Evolutionary conservation across 2,113 vertebrate genomes (phyloP).

Genomic region (Phrynosoma platyrhinos): DNA sequence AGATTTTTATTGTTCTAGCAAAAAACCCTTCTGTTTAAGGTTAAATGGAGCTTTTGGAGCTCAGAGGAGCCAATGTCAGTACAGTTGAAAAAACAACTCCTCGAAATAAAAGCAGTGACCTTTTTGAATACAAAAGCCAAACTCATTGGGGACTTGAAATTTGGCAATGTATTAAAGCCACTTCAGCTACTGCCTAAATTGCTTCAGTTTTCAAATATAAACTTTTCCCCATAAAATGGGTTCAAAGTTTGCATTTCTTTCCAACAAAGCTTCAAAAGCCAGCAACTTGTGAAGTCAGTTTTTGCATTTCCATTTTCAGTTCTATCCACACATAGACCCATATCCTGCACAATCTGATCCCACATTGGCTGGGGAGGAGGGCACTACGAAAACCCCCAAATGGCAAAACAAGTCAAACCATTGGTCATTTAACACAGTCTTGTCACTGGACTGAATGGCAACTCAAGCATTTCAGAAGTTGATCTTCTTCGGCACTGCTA

Average conservation of each 20-base stretch:
- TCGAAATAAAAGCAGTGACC: constrained; percentile 59
- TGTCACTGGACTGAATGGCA: neutral
- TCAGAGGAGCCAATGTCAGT: constrained; percentile 58
- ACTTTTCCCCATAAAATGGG: constrained; percentile 31
- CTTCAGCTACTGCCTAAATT: neutral
- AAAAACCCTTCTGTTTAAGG: constrained; percentile 47
- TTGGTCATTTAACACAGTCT: neutral
- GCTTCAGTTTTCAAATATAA: constrained; percentile 37
- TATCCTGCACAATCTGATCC: neutral
- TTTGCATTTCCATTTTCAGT: neutral
- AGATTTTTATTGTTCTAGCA: neutral
- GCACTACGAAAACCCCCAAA: neutral
- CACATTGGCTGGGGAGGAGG: neutral
- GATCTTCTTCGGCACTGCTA: neutral
- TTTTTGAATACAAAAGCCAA: constrained; percentile 48
- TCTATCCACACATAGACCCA: neutral
- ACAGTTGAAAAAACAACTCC: constrained; percentile 38
- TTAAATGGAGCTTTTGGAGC: constrained; percentile 59
- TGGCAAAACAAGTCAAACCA: neutral
- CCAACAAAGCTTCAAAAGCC: neutral
- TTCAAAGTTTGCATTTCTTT: neutral
- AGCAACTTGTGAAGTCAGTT: neutral
- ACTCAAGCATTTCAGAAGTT: neutral
- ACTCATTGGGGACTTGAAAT: constrained; percentile 40
- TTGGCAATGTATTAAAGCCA: constrained; percentile 8